Conservation (phyloP, 2,888 invertebrate genomes). For the Calliphora vomitoria region DNA sequence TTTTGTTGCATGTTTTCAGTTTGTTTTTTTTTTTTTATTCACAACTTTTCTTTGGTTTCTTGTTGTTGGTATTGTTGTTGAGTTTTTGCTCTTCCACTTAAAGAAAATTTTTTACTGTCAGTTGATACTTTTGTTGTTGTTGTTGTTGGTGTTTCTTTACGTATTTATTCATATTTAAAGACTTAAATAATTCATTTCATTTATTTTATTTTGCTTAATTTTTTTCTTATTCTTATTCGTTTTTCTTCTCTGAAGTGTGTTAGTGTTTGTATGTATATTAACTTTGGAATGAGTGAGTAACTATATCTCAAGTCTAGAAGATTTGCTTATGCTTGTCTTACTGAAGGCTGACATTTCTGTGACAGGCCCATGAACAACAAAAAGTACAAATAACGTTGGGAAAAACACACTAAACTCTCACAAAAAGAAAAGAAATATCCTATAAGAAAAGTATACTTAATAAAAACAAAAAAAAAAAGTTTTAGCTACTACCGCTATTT, state of each 20-base stretch:
- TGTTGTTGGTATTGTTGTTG: conserved; percentile 35
- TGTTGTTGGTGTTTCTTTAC: conserved; percentile 55
- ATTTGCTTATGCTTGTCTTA: conserved; percentile 75
- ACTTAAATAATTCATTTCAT: conserved; percentile 77
- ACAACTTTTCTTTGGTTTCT: conserved; percentile 50
- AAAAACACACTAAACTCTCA: conserved; percentile 64
- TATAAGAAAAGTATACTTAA: conserved; percentile 45
- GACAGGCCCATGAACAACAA: conserved; percentile 81
- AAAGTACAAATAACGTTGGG: conserved; percentile 31
- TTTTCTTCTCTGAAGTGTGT: background rate
- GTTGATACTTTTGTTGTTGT: conserved; percentile 61
- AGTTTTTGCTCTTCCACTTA: conserved; percentile 58
- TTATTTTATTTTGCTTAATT: conserved; percentile 48
- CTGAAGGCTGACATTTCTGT: conserved; percentile 81
- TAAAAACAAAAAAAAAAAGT: conserved; percentile 51
- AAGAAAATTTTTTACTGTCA: conserved; percentile 72
- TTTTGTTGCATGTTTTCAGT: conserved; percentile 72
- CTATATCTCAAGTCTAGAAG: conserved; percentile 70
- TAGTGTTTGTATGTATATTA: conserved; percentile 49
- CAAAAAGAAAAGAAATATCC: conserved; percentile 69
- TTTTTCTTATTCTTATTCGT: background rate
- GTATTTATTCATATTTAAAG: conserved; percentile 61
- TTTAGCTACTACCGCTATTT: conserved; percentile 48
- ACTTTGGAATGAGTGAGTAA: conserved; percentile 41
- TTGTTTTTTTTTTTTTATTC: conserved; percentile 35